phyloP scores from a whole-genome alignment of 1,140 invertebrate species.

The Ips typographus region DNA sequence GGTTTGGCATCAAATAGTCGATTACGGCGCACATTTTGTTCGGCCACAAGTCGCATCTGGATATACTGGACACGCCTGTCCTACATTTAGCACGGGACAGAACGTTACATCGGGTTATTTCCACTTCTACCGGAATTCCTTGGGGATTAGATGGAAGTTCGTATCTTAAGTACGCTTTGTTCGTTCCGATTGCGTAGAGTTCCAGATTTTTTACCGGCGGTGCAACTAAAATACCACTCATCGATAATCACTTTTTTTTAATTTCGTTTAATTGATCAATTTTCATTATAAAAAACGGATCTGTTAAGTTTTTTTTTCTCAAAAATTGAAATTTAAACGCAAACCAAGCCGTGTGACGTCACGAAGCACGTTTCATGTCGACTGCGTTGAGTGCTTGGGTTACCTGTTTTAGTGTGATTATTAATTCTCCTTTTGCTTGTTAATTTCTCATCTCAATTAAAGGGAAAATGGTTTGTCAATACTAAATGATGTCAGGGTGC shows the following conservation, averaged over 20 bases:
- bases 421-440: no score
- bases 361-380: no score
- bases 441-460: no score
- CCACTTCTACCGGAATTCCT: slow-evolving; percentile 36
- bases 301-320: no score
- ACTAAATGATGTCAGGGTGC: no score
- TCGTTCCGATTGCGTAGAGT: slow-evolving; percentile 39
- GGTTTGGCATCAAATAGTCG: slow-evolving; percentile 39
- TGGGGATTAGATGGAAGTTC: slow-evolving; percentile 37
- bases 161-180: slow-evolving; percentile 39
- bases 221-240: slow-evolving; percentile 31
- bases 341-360: no score
- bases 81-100: slow-evolving; percentile 42
- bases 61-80: slow-evolving; percentile 22
- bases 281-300: no score
- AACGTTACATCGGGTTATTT: slow-evolving; percentile 38
- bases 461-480: no score
- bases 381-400: no score
- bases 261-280: no score
- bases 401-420: no score
- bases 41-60: slow-evolving; percentile 37
- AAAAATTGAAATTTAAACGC: no score
- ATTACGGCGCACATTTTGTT: slow-evolving; percentile 38
- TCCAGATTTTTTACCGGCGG: slow-evolving; percentile 39
- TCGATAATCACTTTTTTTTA: background rate